Conservation (phyloP, 2,113 vertebrate species). For the Anser brachyrhynchus region DNA sequence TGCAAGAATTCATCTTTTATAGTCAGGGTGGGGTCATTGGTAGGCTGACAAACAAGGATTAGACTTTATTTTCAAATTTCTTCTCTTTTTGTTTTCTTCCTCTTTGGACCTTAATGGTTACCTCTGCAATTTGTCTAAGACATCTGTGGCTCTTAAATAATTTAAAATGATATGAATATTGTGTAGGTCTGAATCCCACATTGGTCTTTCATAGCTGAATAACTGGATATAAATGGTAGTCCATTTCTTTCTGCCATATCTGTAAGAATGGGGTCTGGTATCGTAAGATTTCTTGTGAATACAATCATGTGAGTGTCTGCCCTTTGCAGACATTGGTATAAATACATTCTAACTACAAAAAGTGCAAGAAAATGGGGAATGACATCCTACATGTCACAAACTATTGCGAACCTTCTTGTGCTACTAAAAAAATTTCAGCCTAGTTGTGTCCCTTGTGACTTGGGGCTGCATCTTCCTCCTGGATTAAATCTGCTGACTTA, state of each 20-base stretch:
- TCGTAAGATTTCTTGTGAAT: slow-evolving; percentile 13
- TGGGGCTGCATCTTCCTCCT: not conserved
- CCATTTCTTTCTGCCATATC: not conserved
- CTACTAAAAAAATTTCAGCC: slow-evolving; percentile 7
- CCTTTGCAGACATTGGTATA: not conserved
- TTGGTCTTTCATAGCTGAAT: not conserved
- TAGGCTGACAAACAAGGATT: not conserved
- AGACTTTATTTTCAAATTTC: not conserved
- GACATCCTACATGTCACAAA: not conserved
- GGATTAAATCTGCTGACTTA: not conserved
- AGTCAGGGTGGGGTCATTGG: not conserved
- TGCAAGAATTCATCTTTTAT: not conserved
- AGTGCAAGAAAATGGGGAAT: not conserved
- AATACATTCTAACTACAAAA: slow-evolving; percentile 34
- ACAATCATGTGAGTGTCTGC: not conserved
- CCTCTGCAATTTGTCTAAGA: not conserved
- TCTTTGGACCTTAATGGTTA: not conserved
- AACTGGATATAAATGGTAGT: not conserved
- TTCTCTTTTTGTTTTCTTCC: not conserved
- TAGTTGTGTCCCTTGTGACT: not conserved
- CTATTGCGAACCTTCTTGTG: not conserved
- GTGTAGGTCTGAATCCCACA: not conserved
- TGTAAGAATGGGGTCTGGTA: not conserved
- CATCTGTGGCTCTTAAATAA: not conserved
- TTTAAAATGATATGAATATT: not conserved